These are phyloP conservation scores for Ormyrus pomaceus DNA, from an alignment of 2,888 invertebrate species.

Conservation along the genomic window DNA sequence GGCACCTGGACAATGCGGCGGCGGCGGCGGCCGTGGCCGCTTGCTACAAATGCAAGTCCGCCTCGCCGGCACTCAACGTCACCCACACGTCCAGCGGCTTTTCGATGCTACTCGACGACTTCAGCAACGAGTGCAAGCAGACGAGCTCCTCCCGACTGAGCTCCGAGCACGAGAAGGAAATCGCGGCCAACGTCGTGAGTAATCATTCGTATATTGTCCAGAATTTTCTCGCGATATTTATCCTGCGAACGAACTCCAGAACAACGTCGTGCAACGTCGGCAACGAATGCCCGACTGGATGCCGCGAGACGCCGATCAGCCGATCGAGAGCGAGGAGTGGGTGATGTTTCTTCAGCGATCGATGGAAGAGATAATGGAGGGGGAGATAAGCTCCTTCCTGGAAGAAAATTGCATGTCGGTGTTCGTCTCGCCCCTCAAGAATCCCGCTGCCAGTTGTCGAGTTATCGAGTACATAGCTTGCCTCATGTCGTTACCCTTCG, in stretches of 20 bases:
- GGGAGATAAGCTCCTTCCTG: slow-evolving; percentile 85
- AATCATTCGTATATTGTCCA: too few species aligned
- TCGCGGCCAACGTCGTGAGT: slow-evolving; percentile 3
- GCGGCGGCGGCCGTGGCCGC: neutral
- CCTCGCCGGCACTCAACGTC: slow-evolving; percentile 5
- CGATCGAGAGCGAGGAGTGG: slow-evolving; percentile 92
- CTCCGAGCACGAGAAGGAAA: slow-evolving; percentile 30
- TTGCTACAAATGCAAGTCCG: slow-evolving; percentile 35
- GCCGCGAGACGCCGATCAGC: slow-evolving; percentile 72
- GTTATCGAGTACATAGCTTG: slow-evolving; percentile 82
- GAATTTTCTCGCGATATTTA: too few species aligned
- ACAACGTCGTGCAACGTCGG: slow-evolving; percentile 32
- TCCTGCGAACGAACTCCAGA: neutral
- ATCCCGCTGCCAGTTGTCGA: slow-evolving; percentile 80
- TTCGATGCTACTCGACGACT: slow-evolving; percentile 29
- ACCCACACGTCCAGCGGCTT: slow-evolving; percentile 28
- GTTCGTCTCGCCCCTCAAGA: slow-evolving; percentile 81
- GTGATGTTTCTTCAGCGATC: slow-evolving; percentile 88
- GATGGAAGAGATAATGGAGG: slow-evolving; percentile 88
- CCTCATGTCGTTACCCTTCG: slow-evolving; percentile 81
- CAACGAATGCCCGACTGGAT: slow-evolving; percentile 67
- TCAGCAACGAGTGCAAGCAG: slow-evolving; percentile 37
- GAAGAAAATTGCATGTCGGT: slow-evolving; percentile 79
- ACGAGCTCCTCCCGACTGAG: slow-evolving; percentile 37
- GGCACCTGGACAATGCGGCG: slow-evolving; percentile 15